These are phyloP conservation scores for Etia nguti DNA, from an alignment of 2,113 vertebrate species.

Conservation along the genomic window DNA sequence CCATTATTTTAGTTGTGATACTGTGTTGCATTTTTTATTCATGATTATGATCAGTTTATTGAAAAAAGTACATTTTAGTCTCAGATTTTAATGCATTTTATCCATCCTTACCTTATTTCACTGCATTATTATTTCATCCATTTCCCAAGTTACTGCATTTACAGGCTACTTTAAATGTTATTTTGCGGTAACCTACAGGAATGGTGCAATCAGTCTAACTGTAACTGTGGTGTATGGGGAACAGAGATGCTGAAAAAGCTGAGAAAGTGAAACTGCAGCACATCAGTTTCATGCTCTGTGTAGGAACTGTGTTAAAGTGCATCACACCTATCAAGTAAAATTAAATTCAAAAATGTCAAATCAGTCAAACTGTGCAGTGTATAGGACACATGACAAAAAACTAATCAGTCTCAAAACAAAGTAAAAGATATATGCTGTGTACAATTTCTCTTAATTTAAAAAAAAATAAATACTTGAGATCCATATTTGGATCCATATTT, in stretches of 20 bases:
- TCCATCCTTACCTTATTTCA: not conserved
- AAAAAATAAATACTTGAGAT: not conserved
- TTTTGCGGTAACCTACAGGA: not conserved
- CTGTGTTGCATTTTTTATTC: not conserved
- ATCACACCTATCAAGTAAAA: not conserved
- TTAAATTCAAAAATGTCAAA: not conserved
- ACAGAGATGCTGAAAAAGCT: not conserved
- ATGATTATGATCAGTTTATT: not conserved
- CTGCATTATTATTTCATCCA: not conserved
- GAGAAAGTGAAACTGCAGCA: not conserved
- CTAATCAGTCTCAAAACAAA: not conserved
- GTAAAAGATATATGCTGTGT: not conserved
- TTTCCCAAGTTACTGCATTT: not conserved
- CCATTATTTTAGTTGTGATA: not conserved
- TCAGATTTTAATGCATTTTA: not conserved
- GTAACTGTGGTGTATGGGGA: not conserved
- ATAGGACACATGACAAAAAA: not conserved
- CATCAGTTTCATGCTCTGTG: not conserved
- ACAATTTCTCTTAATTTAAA: not conserved
- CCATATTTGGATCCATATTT: not conserved
- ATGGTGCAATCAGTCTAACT: not conserved
- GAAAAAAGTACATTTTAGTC: not conserved
- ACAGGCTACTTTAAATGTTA: not conserved
- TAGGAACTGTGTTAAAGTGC: not conserved
- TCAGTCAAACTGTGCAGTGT: not conserved